Conservation (phyloP, 1,140 invertebrate genomes). For the Neotoxoptera formosana region DNA sequence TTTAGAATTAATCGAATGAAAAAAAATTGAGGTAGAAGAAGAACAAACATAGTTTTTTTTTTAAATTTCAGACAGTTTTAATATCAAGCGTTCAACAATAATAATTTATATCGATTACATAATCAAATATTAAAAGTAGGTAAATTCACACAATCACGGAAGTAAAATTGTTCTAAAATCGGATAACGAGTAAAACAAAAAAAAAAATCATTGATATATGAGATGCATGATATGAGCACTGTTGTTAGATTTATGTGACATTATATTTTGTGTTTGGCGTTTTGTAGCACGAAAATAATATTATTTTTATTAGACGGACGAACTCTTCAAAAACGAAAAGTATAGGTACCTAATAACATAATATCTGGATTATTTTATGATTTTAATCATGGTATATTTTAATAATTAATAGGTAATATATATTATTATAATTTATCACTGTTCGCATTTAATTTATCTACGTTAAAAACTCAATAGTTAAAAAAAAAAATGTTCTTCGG, state of each 20-base stretch:
- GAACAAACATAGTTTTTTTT: neutral
- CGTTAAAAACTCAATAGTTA: neutral
- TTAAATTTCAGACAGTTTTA: neutral
- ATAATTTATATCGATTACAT: neutral
- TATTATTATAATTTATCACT: neutral
- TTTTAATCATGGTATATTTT: neutral
- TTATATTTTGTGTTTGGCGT: neutral
- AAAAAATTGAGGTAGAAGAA: neutral
- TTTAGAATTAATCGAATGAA: neutral
- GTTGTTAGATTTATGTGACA: neutral
- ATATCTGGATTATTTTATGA: neutral
- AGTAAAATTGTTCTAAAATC: neutral
- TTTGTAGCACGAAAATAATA: neutral
- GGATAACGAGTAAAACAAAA: neutral
- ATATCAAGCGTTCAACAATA: neutral
- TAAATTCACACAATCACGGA: neutral
- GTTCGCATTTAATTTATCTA: neutral
- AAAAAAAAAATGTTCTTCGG: neutral
- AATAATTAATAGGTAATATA: too few species aligned
- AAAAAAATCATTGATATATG: neutral
- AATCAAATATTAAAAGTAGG: neutral
- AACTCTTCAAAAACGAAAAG: neutral
- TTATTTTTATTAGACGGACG: neutral
- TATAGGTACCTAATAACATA: too few species aligned
- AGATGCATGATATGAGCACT: neutral